Percentiles rank a stretch among this genome's conserved stretches.
Evolutionary conservation across 1,140 invertebrate genomes (phyloP).

Genomic region (Mylabris phalerata): DNA sequence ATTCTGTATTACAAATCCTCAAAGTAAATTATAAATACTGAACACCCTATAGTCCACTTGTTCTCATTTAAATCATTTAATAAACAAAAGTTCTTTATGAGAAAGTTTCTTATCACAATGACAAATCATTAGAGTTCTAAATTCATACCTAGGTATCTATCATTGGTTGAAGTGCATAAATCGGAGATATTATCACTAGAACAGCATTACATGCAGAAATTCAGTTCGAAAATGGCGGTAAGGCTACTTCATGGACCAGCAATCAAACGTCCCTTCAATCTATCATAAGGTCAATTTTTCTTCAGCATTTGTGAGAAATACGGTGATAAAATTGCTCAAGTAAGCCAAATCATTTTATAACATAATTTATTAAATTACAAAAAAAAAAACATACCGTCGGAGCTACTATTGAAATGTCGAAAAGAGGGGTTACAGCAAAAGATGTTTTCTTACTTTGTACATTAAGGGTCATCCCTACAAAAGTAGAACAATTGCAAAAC

Average conservation of each 20-base stretch:
- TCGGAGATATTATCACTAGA: no score
- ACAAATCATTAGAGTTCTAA: no score
- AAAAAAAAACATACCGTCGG: not conserved
- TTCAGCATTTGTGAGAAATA: conserved; percentile 2
- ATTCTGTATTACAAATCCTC: no score
- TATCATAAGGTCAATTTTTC: conserved; percentile 2
- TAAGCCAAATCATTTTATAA: not conserved
- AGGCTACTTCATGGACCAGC: not conserved
- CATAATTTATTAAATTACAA: not conserved
- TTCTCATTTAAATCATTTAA: no score
- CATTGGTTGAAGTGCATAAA: no score
- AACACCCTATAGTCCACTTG: no score
- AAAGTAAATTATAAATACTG: no score
- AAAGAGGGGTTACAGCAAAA: conserved; percentile 4
- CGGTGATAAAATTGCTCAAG: conserved; percentile 17
- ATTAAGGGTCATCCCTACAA: not conserved
- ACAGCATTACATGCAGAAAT: no score
- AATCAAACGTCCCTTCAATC: not conserved
- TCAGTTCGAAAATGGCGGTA: not conserved
- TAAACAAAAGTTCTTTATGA: no score
- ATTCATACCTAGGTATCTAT: no score
- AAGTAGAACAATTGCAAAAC: no score
- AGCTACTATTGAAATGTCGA: conserved; percentile 1
- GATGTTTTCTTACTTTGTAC: conserved; percentile 6
- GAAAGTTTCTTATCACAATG: no score